Conservation (phyloP, 2,113 vertebrate genomes). For the Steatornis caripensis region DNA sequence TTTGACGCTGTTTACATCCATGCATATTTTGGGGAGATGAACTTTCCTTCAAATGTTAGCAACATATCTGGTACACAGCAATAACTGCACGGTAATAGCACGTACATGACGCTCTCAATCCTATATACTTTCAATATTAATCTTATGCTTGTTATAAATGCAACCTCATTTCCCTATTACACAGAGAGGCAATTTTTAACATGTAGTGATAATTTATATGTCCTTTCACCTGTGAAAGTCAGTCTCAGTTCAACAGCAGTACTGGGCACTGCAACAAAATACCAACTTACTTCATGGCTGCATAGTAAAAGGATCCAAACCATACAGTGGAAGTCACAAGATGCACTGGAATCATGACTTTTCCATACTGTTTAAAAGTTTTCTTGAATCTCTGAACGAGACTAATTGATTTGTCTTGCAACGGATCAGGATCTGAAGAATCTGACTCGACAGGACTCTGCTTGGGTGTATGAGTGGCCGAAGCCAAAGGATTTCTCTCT, state of each 20-base stretch:
- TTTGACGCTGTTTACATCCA: neutral
- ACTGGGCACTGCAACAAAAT: neutral
- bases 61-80: neutral
- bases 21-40: neutral
- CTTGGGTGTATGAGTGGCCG: neutral
- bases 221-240: neutral
- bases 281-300: conserved; percentile 91
- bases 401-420: conserved; percentile 91
- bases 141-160: neutral
- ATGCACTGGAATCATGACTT: conserved; percentile 95
- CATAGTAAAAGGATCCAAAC: conserved; percentile 96
- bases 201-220: neutral
- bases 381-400: conserved; percentile 92
- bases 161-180: neutral
- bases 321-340: conserved; percentile 90
- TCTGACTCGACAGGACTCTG: conserved; percentile 24
- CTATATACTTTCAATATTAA: neutral
- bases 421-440: conserved; percentile 81
- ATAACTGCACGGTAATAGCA: neutral
- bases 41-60: neutral
- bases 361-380: conserved; percentile 95
- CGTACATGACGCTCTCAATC: neutral
- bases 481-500: neutral
- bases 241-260: neutral
- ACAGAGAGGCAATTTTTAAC: neutral